phyloP scores from a whole-genome alignment of 2,113 vertebrate genomes.

The Dasypus novemcinctus region DNA sequence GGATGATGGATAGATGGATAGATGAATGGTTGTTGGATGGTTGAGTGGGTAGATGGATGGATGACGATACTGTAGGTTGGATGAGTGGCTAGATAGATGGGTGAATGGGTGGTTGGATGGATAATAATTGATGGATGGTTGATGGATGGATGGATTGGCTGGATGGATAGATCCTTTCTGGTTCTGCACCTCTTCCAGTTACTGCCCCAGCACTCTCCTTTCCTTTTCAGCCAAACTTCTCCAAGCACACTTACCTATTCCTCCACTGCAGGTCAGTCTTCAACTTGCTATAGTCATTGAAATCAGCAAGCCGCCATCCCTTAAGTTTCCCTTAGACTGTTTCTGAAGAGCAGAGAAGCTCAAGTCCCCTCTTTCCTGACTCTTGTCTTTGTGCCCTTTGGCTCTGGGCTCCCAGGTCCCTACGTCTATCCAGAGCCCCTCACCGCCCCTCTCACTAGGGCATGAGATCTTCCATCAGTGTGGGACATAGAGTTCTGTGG shows the following conservation, averaged over 20 bases:
- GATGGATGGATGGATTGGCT: background rate
- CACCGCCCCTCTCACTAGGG: accelerated
- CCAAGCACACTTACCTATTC: background rate
- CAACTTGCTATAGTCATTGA: no score
- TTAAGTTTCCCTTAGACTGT: background rate
- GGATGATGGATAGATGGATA: no score
- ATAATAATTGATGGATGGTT: background rate
- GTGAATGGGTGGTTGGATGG: background rate
- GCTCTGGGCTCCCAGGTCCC: background rate
- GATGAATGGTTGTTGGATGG: background rate
- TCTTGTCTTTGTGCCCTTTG: background rate
- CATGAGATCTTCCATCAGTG: accelerated
- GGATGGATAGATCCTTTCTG: background rate
- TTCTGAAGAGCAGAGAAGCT: background rate
- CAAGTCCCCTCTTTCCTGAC: background rate
- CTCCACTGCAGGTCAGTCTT: background rate
- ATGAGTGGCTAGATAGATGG: background rate
- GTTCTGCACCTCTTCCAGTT: background rate
- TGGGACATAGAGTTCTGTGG: background rate
- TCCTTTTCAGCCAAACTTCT: background rate
- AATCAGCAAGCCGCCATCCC: background rate
- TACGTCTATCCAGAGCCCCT: accelerated
- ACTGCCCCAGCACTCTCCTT: background rate
- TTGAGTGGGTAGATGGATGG: background rate
- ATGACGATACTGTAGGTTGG: background rate